Evolutionary conservation across 2,797 vertebrate species (phyloP), one percentile per base, ranked within the genome.

Genomic region (Mus spretus): DNA sequence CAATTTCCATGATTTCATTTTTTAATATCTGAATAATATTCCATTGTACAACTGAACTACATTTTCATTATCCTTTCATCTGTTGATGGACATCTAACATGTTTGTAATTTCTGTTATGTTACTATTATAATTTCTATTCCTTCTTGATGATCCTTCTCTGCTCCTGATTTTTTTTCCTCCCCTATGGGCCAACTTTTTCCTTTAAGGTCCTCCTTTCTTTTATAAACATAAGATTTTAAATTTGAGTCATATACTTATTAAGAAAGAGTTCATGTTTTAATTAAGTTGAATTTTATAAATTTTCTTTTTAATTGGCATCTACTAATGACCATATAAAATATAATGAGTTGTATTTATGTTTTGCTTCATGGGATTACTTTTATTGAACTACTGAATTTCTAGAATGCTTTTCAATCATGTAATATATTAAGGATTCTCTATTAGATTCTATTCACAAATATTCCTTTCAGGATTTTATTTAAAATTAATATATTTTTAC

Each of bases 231-330:
- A 89, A 93, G 4, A 5, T 13, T 90, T 94, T 91, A 67, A 53
- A 95, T 93, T 79, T 82, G 15, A 94, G 6, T 93, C 37, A 63
- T 92, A 59, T 85, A 31, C 3, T 92, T 91, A 93, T 82, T 67
- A 92, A 77, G 47, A 14, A 93, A 84, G 20, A 5, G 72, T 53
- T 83, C 19, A 89, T 89, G 10, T 65, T 91, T 94, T 59, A 77
- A 78, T 86, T 26, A 88, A 85, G 37, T 55, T 86, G n/a, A 92
- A 37, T 95, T 84, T 95, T 72, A 77, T 95, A 75, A 94, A 94
- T 86, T 53, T 14, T 28, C 44, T 53, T 9, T n/a, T 89, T 90
- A 50, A 67, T 28, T 94, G 22, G 4, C 24, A 75, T 93, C 26
- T 82, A 53, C 24, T 26, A 44, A 91, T 50, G 6, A 77, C 4